These are phyloP conservation scores for Linnaemya tessellans DNA, from an alignment of 2,888 invertebrate genomes.

Conservation along the genomic window DNA sequence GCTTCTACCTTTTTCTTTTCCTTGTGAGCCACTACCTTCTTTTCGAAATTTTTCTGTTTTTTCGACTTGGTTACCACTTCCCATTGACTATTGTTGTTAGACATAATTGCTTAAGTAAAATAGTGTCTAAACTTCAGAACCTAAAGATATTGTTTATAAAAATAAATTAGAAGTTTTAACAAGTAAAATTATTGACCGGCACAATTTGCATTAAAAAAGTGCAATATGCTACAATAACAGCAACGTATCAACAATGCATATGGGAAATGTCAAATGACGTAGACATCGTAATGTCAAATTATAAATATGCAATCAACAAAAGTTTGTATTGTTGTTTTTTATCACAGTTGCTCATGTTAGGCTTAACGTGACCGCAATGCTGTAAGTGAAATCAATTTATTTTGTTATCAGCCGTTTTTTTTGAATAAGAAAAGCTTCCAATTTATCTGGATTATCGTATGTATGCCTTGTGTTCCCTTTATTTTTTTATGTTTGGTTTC, in stretches of 20 bases:
- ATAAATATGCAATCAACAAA: neutral
- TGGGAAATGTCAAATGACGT: conserved; percentile 66
- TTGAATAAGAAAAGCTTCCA: no score
- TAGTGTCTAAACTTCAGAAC: conserved; percentile 39
- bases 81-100: conserved; percentile 85
- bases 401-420: no score
- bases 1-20: conserved; percentile 84
- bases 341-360: neutral
- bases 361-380: no score
- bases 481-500: no score
- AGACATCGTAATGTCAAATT: conserved; percentile 46
- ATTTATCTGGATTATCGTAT: no score
- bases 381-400: no score
- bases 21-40: conserved; percentile 83
- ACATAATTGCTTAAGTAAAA: conserved; percentile 78
- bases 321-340: neutral
- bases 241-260: conserved; percentile 32
- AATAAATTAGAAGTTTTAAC: neutral
- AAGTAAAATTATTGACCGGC: conserved; percentile 55
- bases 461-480: no score
- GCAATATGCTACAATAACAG: conserved; percentile 43
- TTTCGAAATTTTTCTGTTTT: conserved; percentile 84
- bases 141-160: conserved; percentile 8
- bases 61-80: conserved; percentile 89
- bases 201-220: conserved; percentile 38